A percentile compares a stretch with the other conserved stretches of the same genome.
Conservation (phyloP, 1,140 invertebrate genomes). For the Phthorimaea operculella region DNA sequence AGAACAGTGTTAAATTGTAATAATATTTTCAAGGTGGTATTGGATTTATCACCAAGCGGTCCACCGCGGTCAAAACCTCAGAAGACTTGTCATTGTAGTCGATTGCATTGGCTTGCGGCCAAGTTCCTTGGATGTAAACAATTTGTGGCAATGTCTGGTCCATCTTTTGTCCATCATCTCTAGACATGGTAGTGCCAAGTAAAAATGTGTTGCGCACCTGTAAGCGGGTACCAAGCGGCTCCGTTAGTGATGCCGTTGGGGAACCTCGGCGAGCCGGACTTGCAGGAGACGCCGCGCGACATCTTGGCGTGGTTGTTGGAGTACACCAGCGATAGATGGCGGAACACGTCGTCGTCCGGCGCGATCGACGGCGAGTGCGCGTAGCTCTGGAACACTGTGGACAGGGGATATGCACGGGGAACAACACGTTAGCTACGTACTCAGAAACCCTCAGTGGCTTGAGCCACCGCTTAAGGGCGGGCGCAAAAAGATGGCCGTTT, state of each 20-base stretch:
- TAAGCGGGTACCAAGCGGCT: conserved; percentile 91
- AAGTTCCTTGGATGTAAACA: too few relatives aligned
- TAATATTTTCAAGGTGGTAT: too few relatives aligned
- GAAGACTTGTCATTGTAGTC: too few relatives aligned
- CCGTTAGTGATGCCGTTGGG: conserved; percentile 91
- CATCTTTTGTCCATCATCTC: conserved; percentile 18
- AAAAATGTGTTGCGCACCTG: conserved; percentile 67
- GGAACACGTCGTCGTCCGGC: conserved; percentile 95
- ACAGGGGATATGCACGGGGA: conserved; percentile 68
- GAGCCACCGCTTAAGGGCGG: too few relatives aligned
- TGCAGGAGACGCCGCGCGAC: conserved; percentile 84
- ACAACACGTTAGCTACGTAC: too few relatives aligned
- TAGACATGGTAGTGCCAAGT: neutral
- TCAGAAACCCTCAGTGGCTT: too few relatives aligned
- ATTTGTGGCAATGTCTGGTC: too few relatives aligned
- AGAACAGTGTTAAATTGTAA: too few relatives aligned
- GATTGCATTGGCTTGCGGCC: too few relatives aligned
- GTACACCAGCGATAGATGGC: conserved; percentile 89
- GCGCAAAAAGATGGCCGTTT: too few relatives aligned
- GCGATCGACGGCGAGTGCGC: conserved; percentile 81
- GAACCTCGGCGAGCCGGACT: conserved; percentile 78
- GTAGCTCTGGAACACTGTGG: conserved; percentile 83
- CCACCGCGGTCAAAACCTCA: too few relatives aligned
- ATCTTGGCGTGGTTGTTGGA: conserved; percentile 90
- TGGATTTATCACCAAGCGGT: too few relatives aligned